Evolutionary conservation across 2,113 vertebrate species (phyloP).

Genomic region (Myrmophylax atrothorax): DNA sequence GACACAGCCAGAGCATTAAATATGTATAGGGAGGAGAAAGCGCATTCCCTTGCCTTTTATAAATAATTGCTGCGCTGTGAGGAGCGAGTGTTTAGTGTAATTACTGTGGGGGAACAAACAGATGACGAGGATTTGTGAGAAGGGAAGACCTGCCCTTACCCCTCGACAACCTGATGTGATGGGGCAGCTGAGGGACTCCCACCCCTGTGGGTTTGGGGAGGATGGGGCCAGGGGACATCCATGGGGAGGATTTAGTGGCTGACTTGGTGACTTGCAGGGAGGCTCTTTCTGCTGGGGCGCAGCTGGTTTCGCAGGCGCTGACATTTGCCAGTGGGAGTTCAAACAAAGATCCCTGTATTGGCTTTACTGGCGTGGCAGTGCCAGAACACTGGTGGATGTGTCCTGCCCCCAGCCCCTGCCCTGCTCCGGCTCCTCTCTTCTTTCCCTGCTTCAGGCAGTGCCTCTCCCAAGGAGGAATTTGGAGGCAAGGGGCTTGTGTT

Average conservation of each 20-base stretch:
- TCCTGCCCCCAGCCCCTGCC: neutral
- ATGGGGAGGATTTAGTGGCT: neutral
- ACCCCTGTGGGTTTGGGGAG: neutral
- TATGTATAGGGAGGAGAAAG: neutral
- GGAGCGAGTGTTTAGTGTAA: neutral
- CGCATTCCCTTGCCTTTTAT: neutral
- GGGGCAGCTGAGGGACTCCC: neutral
- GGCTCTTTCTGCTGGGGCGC: neutral
- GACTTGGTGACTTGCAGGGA: neutral
- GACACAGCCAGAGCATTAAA: neutral
- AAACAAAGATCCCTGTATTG: constrained; percentile 34
- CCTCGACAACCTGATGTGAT: fast-evolving
- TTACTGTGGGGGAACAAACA: neutral
- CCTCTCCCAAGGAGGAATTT: neutral
- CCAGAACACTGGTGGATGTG: neutral
- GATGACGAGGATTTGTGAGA: neutral
- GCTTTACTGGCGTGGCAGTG: neutral
- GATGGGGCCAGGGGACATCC: neutral
- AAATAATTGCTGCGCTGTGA: constrained; percentile 5
- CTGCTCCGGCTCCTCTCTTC: neutral
- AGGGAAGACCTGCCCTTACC: neutral
- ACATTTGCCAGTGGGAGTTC: constrained; percentile 2
- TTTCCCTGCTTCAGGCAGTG: neutral
- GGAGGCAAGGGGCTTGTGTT: neutral
- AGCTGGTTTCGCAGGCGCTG: neutral